Percentiles rank a stretch among this genome's conserved stretches.
phyloP scores from a whole-genome alignment of 2,797 vertebrate species.

The Tolypeutes matacus region DNA sequence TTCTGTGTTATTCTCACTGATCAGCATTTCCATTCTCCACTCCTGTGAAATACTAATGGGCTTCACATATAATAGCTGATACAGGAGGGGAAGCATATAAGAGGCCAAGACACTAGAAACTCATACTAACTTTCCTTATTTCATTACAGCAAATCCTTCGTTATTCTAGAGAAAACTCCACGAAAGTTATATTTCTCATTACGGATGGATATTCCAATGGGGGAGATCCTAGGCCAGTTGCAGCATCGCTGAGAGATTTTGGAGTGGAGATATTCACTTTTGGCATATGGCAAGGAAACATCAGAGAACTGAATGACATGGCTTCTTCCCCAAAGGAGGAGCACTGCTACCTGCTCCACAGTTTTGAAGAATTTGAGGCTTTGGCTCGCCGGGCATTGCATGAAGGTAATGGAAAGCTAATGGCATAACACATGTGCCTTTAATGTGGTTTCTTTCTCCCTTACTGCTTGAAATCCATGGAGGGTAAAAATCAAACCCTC shows the following conservation, averaged over 20 bases:
- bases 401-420: conserved; percentile 91
- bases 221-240: conserved; percentile 96
- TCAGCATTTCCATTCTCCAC: background rate
- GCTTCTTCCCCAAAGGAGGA: conserved; percentile 97
- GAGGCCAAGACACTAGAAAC: background rate
- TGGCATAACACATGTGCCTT: background rate
- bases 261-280: conserved; percentile 99
- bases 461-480: background rate
- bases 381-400: conserved; percentile 96
- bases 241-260: conserved; percentile 92
- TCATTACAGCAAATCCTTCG: conserved; percentile 95
- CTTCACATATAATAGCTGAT: background rate
- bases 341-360: conserved; percentile 97
- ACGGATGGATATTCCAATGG: conserved; percentile 99
- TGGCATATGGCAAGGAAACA: conserved; percentile 99
- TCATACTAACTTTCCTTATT: conserved; percentile 65
- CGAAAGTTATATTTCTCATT: conserved; percentile 97
- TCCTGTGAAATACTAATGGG: background rate
- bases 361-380: conserved; percentile 98
- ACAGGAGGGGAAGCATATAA: background rate
- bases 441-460: background rate
- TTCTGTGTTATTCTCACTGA: background rate
- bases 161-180: conserved; percentile 94
- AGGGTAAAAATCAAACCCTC: background rate
- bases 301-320: conserved; percentile 98